These are phyloP conservation scores for Beroe ovata DNA, from an alignment of 37 sponge, comb jelly and placozoan genomes.

Conservation along the genomic window DNA sequence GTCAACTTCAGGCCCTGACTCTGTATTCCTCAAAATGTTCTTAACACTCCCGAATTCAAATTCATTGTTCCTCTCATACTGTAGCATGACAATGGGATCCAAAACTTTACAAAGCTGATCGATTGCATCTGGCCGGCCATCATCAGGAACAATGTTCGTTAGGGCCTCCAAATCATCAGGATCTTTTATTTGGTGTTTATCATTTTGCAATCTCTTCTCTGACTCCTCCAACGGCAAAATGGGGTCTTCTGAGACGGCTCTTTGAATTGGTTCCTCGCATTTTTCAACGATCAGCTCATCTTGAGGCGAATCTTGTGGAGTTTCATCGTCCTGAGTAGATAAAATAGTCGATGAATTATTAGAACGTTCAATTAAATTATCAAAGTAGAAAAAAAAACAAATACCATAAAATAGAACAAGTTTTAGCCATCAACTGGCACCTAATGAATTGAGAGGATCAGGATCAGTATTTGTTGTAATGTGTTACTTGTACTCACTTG, in stretches of 20 bases:
- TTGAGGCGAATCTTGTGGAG: constrained; percentile 49
- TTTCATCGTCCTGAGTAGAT: background rate
- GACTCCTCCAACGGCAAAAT: constrained; percentile 10
- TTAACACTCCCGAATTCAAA: constrained; percentile 30
- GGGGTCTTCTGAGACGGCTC: constrained; percentile 38
- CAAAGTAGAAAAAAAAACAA: background rate
- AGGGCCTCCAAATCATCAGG: background rate
- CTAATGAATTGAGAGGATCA: too few relatives aligned
- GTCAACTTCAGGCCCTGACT: constrained; percentile 41
- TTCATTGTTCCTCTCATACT: constrained; percentile 32
- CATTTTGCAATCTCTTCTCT: constrained; percentile 34
- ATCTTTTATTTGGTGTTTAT: constrained; percentile 5
- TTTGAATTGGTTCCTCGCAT: constrained; percentile 17
- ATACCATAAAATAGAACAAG: background rate
- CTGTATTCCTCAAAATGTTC: background rate
- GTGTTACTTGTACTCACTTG: too few relatives aligned
- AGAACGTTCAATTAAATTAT: background rate
- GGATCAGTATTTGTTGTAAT: too few relatives aligned
- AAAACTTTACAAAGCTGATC: constrained; percentile 54
- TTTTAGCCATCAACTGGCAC: too few relatives aligned
- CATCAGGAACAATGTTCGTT: constrained; percentile 3
- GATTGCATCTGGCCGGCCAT: constrained; percentile 21
- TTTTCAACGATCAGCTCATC: constrained; percentile 13
- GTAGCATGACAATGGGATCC: constrained; percentile 64
- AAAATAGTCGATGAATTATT: too few relatives aligned